A percentile compares a stretch with the other conserved stretches of the same genome.
Conservation (phyloP, 1,140 invertebrate genomes). For the Arctopsyche grandis region DNA sequence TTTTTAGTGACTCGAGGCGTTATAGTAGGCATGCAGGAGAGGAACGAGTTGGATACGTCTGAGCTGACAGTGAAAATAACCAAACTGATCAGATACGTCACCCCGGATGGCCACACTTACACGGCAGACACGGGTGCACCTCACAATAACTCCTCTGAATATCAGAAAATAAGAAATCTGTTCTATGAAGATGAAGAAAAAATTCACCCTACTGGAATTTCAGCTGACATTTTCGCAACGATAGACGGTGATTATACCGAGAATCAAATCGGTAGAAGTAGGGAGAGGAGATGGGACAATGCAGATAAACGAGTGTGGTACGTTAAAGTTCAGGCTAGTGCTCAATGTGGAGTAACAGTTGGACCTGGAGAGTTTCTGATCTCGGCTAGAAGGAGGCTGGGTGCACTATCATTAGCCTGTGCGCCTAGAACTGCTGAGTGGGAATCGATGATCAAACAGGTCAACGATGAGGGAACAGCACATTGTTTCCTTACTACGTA, state of each 20-base stretch:
- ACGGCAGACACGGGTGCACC: slow-evolving; percentile 55
- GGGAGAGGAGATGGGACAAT: slow-evolving; percentile 51
- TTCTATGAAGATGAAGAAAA: background rate
- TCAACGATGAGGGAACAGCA: slow-evolving; percentile 69
- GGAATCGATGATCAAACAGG: slow-evolving; percentile 69
- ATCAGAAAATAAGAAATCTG: slow-evolving; percentile 55
- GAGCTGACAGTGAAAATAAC: slow-evolving; percentile 75
- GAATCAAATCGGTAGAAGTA: slow-evolving; percentile 60
- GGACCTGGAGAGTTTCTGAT: slow-evolving; percentile 82
- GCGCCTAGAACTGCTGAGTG: slow-evolving; percentile 78
- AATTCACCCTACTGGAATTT: background rate
- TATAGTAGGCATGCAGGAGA: slow-evolving; percentile 72
- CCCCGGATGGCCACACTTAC: slow-evolving; percentile 57
- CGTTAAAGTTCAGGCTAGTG: slow-evolving; percentile 69
- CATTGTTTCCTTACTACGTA: slow-evolving; percentile 73
- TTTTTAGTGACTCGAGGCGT: slow-evolving; percentile 73
- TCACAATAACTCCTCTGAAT: slow-evolving; percentile 56
- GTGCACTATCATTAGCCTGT: slow-evolving; percentile 75
- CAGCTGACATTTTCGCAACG: background rate
- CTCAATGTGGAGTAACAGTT: slow-evolving; percentile 74
- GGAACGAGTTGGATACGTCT: slow-evolving; percentile 72
- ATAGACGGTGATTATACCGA: slow-evolving; percentile 53
- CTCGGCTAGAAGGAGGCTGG: slow-evolving; percentile 78
- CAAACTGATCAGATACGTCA: slow-evolving; percentile 71
- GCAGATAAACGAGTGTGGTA: slow-evolving; percentile 56